Percentiles rank a stretch among this genome's conserved stretches.
Conservation (phyloP, 2,888 invertebrate genomes). For the Eucriotettix oculatus region DNA sequence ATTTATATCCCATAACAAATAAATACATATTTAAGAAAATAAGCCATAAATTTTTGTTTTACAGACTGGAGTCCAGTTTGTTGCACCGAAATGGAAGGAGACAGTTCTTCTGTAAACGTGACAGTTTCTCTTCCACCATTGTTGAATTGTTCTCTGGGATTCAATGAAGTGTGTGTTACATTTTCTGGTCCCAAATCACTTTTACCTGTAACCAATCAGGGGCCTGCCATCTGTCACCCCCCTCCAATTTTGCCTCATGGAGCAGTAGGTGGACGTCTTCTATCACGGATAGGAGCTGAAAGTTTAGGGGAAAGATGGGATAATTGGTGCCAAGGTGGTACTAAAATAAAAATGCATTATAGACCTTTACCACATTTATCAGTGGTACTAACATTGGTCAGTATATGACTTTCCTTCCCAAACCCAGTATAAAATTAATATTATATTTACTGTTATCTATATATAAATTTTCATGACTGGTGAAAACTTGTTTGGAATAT, state of each 20-base stretch:
- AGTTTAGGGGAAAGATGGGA: constrained; percentile 6
- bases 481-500: background rate
- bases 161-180: constrained; percentile 12
- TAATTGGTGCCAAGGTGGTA: constrained; percentile 11
- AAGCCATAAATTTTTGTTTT: no score
- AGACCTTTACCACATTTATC: constrained; percentile 7
- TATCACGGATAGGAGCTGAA: constrained; percentile 1
- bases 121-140: constrained; percentile 6
- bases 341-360: constrained; percentile 10
- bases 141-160: constrained; percentile 4
- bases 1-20: no score
- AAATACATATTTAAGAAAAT: no score
- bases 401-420: no score
- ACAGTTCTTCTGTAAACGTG: constrained; percentile 3
- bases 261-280: background rate
- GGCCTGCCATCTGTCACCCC: constrained; percentile 8
- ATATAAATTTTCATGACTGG: background rate
- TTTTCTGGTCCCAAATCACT: constrained; percentile 12
- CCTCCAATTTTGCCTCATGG: background rate
- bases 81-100: no score
- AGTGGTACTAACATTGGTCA: constrained; percentile 11
- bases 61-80: no score
- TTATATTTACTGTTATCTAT: background rate
- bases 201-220: constrained; percentile 6
- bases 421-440: background rate